A percentile compares a stretch with the other conserved stretches of the same genome.
Evolutionary conservation across 2,113 vertebrate genomes (phyloP).

Genomic region (Stictonetta naevosa): DNA sequence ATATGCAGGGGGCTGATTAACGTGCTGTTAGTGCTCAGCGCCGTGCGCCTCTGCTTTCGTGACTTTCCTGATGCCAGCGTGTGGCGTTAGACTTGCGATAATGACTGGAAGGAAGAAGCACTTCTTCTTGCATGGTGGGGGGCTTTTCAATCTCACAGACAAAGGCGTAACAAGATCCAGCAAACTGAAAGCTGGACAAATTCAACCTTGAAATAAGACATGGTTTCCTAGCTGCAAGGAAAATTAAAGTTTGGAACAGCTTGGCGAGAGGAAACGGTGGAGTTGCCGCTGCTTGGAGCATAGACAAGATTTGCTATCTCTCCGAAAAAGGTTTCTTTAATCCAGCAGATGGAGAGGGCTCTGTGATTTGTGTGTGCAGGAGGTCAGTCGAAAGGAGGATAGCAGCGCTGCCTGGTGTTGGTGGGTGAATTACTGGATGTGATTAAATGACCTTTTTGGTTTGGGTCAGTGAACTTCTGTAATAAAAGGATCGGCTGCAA

Average conservation of each 20-base stretch:
- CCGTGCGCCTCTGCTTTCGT: neutral
- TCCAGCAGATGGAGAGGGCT: neutral
- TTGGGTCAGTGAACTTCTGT: slow-evolving; percentile 21
- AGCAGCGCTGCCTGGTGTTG: neutral
- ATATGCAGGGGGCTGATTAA: neutral
- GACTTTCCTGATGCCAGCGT: neutral
- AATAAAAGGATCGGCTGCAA: neutral
- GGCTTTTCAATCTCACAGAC: slow-evolving; percentile 34
- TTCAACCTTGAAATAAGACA: slow-evolving; percentile 55
- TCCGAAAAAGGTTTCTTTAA: slow-evolving; percentile 5
- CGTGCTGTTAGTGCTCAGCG: neutral
- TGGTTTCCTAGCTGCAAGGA: neutral
- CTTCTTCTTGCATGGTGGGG: neutral
- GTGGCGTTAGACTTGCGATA: neutral
- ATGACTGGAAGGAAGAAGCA: slow-evolving; percentile 12
- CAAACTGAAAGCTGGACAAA: neutral
- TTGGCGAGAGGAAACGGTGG: neutral
- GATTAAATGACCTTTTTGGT: slow-evolving; percentile 50
- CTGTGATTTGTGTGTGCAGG: neutral
- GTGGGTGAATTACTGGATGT: slow-evolving; percentile 24
- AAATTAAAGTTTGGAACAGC: neutral
- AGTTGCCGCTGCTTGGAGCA: neutral
- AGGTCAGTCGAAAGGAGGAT: neutral
- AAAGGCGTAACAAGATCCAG: slow-evolving; percentile 28
- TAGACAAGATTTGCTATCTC: neutral